phyloP scores from a whole-genome alignment of 2,888 invertebrate genomes.

The Pollenia labialis region DNA sequence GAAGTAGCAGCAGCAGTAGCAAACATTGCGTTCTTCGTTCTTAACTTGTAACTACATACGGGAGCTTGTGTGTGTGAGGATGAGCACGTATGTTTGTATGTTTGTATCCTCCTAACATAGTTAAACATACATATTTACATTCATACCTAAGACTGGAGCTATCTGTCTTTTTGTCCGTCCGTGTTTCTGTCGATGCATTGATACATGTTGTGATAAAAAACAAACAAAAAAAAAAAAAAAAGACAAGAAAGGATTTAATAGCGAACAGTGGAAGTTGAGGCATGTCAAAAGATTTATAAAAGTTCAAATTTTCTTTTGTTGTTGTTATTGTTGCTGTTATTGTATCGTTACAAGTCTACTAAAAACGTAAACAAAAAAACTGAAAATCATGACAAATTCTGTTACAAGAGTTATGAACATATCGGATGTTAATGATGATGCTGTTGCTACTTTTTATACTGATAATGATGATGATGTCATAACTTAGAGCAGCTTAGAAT shows the following conservation, averaged over 20 bases:
- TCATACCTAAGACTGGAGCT: conserved; percentile 43
- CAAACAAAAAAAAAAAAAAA: conserved; percentile 10
- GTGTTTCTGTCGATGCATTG: conserved; percentile 49
- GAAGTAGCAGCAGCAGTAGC: conserved; percentile 61
- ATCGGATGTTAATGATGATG: conserved; percentile 1
- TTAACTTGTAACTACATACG: conserved; percentile 33
- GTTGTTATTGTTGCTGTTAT: conserved; percentile 33
- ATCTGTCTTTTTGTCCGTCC: conserved; percentile 7
- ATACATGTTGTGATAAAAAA: conserved; percentile 45
- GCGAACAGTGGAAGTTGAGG: conserved; percentile 43
- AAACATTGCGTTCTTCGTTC: conserved; percentile 69
- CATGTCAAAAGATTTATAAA: conserved; percentile 28
- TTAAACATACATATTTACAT: neutral
- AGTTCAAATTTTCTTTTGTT: conserved; percentile 23
- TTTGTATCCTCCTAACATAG: conserved; percentile 25
- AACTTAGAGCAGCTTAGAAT: conserved; percentile 25
- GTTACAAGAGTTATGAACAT: conserved; percentile 30
- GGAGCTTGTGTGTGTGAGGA: conserved; percentile 65
- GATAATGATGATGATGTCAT: conserved; percentile 53
- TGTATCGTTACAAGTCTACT: conserved; percentile 24
- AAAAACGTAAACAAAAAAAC: conserved; percentile 36
- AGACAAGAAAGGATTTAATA: conserved; percentile 61
- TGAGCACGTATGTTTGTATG: neutral
- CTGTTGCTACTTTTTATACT: neutral
- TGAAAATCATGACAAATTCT: conserved; percentile 38